Percentiles rank a stretch among this genome's conserved stretches.
phyloP scores from a whole-genome alignment of 2,888 invertebrate species.

The Dryadula phaetusa region DNA sequence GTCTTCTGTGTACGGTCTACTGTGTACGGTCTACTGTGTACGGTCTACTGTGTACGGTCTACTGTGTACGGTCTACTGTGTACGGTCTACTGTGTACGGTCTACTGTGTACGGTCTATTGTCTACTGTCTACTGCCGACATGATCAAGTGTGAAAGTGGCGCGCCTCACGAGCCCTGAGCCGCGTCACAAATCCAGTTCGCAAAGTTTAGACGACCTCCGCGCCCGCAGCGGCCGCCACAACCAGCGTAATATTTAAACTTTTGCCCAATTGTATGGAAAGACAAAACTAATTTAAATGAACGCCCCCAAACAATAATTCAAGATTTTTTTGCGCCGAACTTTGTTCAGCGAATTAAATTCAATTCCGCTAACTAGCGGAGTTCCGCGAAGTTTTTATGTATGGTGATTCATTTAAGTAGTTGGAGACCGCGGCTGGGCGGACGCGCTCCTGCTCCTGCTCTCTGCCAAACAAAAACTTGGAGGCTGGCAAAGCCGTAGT shows the following conservation, averaged over 20 bases:
- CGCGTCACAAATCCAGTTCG: slow-evolving; percentile 48
- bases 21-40: no score
- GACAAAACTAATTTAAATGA: slow-evolving; percentile 41
- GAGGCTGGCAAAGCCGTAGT: slow-evolving; percentile 3
- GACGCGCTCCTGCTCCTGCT: neutral
- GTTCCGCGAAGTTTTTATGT: slow-evolving; percentile 54
- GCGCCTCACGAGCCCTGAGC: neutral
- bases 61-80: no score
- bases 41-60: no score
- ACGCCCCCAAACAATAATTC: slow-evolving; percentile 41
- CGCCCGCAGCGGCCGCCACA: slow-evolving; percentile 2
- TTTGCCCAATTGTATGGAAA: slow-evolving; percentile 21
- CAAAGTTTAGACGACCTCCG: slow-evolving; percentile 49
- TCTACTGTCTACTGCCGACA: no score
- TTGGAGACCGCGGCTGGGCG: slow-evolving; percentile 30
- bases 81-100: no score
- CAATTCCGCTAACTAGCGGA: slow-evolving; percentile 58
- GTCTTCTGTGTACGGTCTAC: no score
- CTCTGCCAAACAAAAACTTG: slow-evolving; percentile 5
- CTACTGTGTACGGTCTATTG: no score
- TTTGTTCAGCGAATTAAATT: slow-evolving; percentile 53
- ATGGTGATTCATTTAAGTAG: slow-evolving; percentile 52
- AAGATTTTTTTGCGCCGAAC: slow-evolving; percentile 42
- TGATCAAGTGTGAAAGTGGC: neutral
- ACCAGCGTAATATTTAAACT: slow-evolving; percentile 33